Percentiles rank a stretch among this genome's conserved stretches.
These are phyloP conservation scores for Alouatta palliata DNA, from an alignment of 2,113 vertebrate genomes.

Conservation along the genomic window DNA sequence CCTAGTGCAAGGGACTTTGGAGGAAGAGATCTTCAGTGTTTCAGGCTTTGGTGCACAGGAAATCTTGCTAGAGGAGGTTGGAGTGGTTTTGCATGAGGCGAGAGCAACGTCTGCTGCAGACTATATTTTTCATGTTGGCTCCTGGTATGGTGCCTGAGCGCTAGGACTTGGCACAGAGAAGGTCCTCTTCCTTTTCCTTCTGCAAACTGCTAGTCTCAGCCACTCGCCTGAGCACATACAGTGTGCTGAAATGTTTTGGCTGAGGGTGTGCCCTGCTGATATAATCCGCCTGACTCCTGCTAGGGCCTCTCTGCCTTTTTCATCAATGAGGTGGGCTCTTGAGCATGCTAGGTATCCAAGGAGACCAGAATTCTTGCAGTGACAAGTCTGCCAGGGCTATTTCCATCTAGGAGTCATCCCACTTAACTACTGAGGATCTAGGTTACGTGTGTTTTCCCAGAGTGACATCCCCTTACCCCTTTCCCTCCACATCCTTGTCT, in stretches of 20 bases:
- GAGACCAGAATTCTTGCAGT: not conserved
- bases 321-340: not conserved
- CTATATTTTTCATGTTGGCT: not conserved
- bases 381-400: not conserved
- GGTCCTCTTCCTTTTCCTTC: not conserved
- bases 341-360: not conserved
- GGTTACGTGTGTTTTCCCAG: not conserved
- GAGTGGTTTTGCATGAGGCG: not conserved
- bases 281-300: not conserved
- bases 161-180: not conserved
- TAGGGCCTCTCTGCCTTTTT: not conserved
- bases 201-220: not conserved
- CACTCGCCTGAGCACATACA: not conserved
- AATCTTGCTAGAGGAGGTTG: not conserved
- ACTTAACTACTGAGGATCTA: not conserved
- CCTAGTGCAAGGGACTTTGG: not conserved
- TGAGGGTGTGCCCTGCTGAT: not conserved
- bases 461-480: not conserved
- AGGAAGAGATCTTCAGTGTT: not conserved
- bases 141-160: not conserved
- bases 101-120: not conserved
- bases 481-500: not conserved
- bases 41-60: not conserved
- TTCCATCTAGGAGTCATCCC: not conserved
- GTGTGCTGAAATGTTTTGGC: not conserved